Percentiles rank a stretch among this genome's conserved stretches.
These are phyloP conservation scores for Alcedo quadribrachys DNA, from an alignment of 2,797 vertebrate species.

Conservation along the genomic window DNA sequence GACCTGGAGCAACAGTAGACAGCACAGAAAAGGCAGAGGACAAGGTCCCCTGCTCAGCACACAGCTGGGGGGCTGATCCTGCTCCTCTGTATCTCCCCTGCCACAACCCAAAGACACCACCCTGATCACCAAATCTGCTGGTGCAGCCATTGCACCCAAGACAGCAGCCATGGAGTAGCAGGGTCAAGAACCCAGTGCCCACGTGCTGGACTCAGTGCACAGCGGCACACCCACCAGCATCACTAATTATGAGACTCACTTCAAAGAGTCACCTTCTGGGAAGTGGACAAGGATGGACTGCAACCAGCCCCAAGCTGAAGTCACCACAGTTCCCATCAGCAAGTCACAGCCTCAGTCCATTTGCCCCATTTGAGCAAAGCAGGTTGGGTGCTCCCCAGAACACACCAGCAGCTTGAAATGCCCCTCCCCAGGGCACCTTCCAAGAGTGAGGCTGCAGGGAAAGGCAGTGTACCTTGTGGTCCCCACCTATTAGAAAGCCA, in stretches of 20 bases:
- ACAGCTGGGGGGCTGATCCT: fast-evolving
- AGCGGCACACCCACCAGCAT: fast-evolving
- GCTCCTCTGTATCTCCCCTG: neutral
- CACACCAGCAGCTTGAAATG: fast-evolving
- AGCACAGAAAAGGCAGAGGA: neutral
- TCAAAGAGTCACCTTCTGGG: neutral
- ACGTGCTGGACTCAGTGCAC: fast-evolving
- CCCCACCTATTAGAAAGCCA: conserved; percentile 88
- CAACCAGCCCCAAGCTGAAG: neutral
- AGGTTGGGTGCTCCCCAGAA: neutral
- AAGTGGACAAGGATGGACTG: neutral
- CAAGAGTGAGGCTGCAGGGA: fast-evolving
- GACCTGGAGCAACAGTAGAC: neutral
- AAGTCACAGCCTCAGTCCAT: neutral
- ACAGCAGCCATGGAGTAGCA: neutral
- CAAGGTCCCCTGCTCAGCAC: neutral
- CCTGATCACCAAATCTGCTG: neutral
- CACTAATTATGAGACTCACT: neutral
- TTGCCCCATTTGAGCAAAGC: neutral
- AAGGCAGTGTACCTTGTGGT: fast-evolving
- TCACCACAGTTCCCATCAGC: fast-evolving
- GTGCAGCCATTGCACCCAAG: neutral
- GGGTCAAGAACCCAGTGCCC: neutral
- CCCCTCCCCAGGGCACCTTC: fast-evolving
- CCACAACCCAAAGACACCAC: no score